Percentiles rank a stretch among this genome's conserved stretches.
Conservation (phyloP, 2,888 invertebrate species). For the Chymomyza amoena region DNA sequence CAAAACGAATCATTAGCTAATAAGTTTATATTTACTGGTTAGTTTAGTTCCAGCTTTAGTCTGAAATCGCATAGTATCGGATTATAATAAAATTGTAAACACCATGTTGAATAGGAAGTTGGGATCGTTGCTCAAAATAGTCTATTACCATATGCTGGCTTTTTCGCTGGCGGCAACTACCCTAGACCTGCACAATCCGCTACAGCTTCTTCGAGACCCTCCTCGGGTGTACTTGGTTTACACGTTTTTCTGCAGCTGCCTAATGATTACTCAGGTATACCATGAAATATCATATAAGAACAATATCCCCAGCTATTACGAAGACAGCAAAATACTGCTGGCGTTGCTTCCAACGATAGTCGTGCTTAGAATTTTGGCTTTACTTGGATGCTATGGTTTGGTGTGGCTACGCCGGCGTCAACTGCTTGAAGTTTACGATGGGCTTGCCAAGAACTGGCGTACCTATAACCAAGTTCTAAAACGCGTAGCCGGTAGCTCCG, state of each 20-base stretch:
- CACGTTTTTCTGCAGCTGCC: constrained; percentile 9
- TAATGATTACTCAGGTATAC: constrained; percentile 13
- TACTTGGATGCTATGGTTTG: constrained; percentile 17
- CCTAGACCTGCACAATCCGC: neutral
- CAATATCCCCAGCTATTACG: constrained; percentile 27
- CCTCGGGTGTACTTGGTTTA: constrained; percentile 18
- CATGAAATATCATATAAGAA: constrained; percentile 12
- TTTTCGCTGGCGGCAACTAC: neutral
- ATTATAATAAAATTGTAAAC: neutral
- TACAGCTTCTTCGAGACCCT: neutral
- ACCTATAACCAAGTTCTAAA: constrained; percentile 10
- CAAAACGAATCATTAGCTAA: too few species aligned
- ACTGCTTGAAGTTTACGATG: constrained; percentile 28
- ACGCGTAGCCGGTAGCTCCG: neutral
- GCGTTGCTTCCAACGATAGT: constrained; percentile 17
- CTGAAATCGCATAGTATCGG: neutral
- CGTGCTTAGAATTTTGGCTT: constrained; percentile 19
- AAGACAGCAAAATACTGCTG: constrained; percentile 14
- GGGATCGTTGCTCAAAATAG: neutral
- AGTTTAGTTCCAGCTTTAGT: neutral
- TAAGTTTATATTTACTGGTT: too few species aligned
- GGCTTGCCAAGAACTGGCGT: constrained; percentile 29
- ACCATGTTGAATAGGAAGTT: neutral
- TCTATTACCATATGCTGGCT: neutral
- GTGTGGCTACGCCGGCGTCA: constrained; percentile 14